Evolutionary conservation across 2,113 vertebrate genomes (phyloP), one percentile per base, ranked within the genome.

Genomic region (Chaenocephalus aceratus): DNA sequence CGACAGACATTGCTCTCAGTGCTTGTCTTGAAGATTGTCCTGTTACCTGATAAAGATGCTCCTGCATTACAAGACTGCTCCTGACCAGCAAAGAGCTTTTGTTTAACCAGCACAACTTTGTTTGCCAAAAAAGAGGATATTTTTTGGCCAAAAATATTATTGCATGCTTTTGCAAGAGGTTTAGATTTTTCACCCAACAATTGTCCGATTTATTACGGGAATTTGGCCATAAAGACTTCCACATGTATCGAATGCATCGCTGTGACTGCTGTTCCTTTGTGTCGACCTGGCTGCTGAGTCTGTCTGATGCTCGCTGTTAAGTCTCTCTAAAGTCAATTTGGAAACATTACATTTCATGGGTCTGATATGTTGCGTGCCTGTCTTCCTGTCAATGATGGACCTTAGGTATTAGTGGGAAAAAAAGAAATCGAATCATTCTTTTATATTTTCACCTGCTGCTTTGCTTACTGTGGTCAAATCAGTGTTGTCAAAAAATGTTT

Each of bases 131-230:
- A 21, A 23, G 1, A 12, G 45, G 13, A 10, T 72, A 54, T 46
- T 53, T 69, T 76, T 26, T 77, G 34, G 34, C 67, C 52, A 52
- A 58, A 80, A 92, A 77, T 41, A 49, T 61, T 79, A 82, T 59
- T 88, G 93, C 92, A 94, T 93, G 91, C 79, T 83, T 89, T 88
- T 89, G 77, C 54, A 61, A 85, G 73, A 76, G 18, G 15, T 76
- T 85, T 78, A 60, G 60, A 60, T 85, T 83, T 66, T 58, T 60
- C 34, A 86, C 64, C 26, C 80, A 61, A 67, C 16, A 74, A 78
- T 69, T 87, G 69, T 79, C 68, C 82, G 36, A 80, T 48, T 62
- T 82, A 3, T 53, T 36, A 46, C 16, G 61, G 59, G 73, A 85
- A 53, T 63, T 72, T 85, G 60, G 78, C 88, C 84, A 77, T 84